These are phyloP conservation scores for Osmerus eperlanus DNA, from an alignment of 2,113 vertebrate species.

Conservation along the genomic window DNA sequence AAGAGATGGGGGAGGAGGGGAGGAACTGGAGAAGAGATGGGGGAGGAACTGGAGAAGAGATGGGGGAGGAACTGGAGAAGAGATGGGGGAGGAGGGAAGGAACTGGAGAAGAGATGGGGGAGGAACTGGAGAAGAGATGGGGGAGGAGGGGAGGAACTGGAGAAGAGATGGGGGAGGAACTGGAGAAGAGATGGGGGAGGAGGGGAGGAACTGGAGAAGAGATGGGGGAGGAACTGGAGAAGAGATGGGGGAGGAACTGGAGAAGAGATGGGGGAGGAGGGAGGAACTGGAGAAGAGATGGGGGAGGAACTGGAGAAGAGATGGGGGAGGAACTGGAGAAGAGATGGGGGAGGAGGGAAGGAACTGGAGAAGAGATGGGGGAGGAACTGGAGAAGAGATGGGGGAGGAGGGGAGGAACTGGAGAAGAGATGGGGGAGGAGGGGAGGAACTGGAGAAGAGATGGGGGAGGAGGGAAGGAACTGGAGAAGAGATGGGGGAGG, in stretches of 20 bases:
- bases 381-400: neutral
- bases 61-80: neutral
- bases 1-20: no score
- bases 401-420: neutral
- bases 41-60: conserved; percentile 21
- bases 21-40: conserved; percentile 6
- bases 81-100: neutral
- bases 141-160: neutral
- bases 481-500: conserved; percentile 2
- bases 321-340: conserved; percentile 1
- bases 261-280: no score
- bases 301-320: conserved; percentile 16
- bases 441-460: conserved; percentile 8
- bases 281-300: conserved; percentile 5
- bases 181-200: neutral
- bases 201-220: neutral
- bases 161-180: conserved; percentile 3
- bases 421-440: no score
- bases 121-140: conserved; percentile 7
- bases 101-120: neutral
- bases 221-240: no score
- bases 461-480: neutral
- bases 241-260: no score
- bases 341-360: conserved; percentile 13
- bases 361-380: neutral